These are phyloP conservation scores for Polietes domitor DNA, from an alignment of 2,888 invertebrate genomes.

Conservation along the genomic window DNA sequence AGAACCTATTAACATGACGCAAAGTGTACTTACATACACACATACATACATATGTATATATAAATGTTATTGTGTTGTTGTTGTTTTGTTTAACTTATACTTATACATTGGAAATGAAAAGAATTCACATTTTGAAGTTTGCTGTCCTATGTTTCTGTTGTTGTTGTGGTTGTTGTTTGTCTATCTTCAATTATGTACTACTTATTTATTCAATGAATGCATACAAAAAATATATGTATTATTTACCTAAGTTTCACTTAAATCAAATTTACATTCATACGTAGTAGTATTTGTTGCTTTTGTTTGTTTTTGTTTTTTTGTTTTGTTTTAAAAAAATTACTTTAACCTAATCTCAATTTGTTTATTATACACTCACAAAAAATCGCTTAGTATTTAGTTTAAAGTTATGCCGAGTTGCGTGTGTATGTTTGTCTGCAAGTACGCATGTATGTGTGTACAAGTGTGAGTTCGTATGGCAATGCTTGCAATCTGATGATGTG, in stretches of 20 bases:
- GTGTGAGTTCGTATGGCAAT: background rate
- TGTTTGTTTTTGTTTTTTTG: slow-evolving; percentile 19
- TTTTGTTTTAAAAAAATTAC: slow-evolving; percentile 53
- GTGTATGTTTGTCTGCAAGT: background rate
- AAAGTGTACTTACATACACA: too few species aligned
- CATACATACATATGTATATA: too few species aligned
- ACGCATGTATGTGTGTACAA: background rate
- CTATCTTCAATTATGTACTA: slow-evolving; percentile 20
- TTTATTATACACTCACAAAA: slow-evolving; percentile 50
- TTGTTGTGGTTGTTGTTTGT: slow-evolving; percentile 10
- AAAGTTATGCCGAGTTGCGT: slow-evolving; percentile 34
- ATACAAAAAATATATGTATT: slow-evolving; percentile 64
- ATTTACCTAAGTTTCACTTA: slow-evolving; percentile 45
- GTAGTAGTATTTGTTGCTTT: background rate
- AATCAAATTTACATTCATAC: slow-evolving; percentile 55
- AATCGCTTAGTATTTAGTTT: slow-evolving; percentile 48
- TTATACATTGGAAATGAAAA: slow-evolving; percentile 42
- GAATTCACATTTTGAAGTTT: slow-evolving; percentile 53
- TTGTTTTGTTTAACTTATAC: slow-evolving; percentile 10
- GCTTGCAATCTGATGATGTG: background rate
- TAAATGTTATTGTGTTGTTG: background rate
- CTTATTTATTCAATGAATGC: slow-evolving; percentile 52
- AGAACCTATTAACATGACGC: too few species aligned
- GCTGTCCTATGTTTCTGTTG: slow-evolving; percentile 64
- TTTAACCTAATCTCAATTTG: slow-evolving; percentile 54